phyloP scores from a whole-genome alignment of 2,888 invertebrate genomes.

The Agonopterix alstromeriana region DNA sequence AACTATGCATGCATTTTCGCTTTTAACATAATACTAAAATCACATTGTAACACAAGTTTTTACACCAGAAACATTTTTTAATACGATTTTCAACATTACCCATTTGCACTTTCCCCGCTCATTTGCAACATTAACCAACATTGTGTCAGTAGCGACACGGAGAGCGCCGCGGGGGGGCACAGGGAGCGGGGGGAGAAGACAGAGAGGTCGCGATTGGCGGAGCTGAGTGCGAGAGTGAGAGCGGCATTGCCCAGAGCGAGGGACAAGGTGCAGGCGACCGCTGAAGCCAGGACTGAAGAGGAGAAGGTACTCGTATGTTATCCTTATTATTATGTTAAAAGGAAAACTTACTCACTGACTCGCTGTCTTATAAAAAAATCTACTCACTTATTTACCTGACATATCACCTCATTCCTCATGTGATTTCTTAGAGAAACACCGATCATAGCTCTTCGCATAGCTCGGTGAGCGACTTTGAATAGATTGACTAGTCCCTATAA shows the following conservation, averaged over 20 bases:
- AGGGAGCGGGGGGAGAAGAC: slow-evolving; percentile 35
- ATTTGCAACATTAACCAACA: not conserved
- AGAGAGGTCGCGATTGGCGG: slow-evolving; percentile 39
- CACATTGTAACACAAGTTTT: too few relatives aligned
- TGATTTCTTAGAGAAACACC: too few relatives aligned
- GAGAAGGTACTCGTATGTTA: slow-evolving; percentile 33
- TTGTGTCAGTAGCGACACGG: slow-evolving; percentile 69
- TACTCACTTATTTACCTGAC: not conserved
- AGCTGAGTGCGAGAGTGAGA: slow-evolving; percentile 47
- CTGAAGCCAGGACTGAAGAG: slow-evolving; percentile 29
- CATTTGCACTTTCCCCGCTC: not conserved
- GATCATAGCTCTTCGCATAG: too few relatives aligned
- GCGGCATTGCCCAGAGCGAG: slow-evolving; percentile 51
- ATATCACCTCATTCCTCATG: too few relatives aligned
- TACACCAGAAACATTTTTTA: too few relatives aligned
- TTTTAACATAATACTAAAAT: too few relatives aligned
- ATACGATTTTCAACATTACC: too few relatives aligned
- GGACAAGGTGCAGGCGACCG: slow-evolving; percentile 57
- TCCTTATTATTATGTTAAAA: not conserved
- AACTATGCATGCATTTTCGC: too few relatives aligned
- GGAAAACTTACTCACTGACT: not conserved
- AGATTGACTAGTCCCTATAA: not conserved
- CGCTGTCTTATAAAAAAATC: not conserved
- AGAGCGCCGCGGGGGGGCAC: slow-evolving; percentile 59
- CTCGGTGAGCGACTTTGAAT: too few relatives aligned